phyloP scores from a whole-genome alignment of 1,140 invertebrate species.

The Bicyclus anynana region DNA sequence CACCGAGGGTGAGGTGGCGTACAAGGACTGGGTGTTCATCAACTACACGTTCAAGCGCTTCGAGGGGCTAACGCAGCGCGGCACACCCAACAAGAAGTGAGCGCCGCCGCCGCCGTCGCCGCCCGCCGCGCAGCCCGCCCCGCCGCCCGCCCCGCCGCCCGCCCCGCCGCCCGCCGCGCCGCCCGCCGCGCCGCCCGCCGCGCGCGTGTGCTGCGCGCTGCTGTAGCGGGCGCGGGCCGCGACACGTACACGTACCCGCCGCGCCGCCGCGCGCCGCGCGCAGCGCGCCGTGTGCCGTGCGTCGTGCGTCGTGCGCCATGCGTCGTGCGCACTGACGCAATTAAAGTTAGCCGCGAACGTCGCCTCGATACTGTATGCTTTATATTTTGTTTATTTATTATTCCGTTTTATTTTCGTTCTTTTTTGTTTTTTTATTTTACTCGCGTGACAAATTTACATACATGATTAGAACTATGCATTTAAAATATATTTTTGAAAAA shows the following conservation, averaged over 20 bases:
- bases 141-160: neutral
- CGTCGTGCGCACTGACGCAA: neutral
- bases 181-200: no score
- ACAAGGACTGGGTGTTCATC: constrained; percentile 99
- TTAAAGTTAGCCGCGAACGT: no score
- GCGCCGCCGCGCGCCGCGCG: neutral
- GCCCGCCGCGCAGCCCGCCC: no score
- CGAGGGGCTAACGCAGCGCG: constrained; percentile 95
- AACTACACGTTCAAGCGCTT: constrained; percentile 99
- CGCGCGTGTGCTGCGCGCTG: no score
- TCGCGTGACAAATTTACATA: no score
- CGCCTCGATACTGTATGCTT: no score
- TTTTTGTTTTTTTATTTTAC: no score
- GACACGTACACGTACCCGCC: constrained; percentile 79
- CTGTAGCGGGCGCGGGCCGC: constrained; percentile 82
- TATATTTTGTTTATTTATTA: no score
- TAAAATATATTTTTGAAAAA: neutral
- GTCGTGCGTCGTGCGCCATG: neutral
- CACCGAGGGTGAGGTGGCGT: constrained; percentile 89
- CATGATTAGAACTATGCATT: no score
- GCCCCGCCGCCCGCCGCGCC: neutral
- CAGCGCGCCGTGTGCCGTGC: no score
- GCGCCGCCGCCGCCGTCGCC: constrained; percentile 2
- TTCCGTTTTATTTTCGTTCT: no score
- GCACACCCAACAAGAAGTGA: constrained; percentile 87